Conservation (phyloP, 2,113 vertebrate species). For the Podarcis muralis region DNA sequence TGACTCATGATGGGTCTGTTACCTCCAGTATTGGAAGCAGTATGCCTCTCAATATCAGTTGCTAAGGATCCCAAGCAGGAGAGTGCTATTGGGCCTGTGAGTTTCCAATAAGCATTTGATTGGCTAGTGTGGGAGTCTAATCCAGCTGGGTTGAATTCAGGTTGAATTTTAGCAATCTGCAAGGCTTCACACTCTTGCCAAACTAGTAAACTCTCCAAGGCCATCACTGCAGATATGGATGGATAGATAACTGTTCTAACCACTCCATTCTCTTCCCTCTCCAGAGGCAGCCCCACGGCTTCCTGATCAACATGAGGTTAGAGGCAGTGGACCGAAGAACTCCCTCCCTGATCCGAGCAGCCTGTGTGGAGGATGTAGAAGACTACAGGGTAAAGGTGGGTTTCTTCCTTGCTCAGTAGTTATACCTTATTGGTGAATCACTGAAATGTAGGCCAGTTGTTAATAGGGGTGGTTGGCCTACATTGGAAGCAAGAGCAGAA, state of each 20-base stretch:
- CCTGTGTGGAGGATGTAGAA: slow-evolving; percentile 92
- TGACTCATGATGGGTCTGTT: too few species aligned
- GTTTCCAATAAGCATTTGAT: too few species aligned
- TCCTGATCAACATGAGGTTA: slow-evolving; percentile 94
- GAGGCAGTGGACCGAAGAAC: slow-evolving; percentile 94
- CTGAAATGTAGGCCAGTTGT: not conserved
- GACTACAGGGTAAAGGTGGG: slow-evolving; percentile 93
- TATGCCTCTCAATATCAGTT: too few species aligned
- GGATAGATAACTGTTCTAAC: not conserved
- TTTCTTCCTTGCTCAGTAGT: not conserved
- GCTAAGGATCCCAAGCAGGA: too few species aligned
- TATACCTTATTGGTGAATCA: not conserved
- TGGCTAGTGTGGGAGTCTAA: too few species aligned
- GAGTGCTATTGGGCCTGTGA: too few species aligned
- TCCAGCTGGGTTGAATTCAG: not conserved
- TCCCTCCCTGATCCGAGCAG: slow-evolving; percentile 90
- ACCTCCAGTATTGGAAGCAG: too few species aligned
- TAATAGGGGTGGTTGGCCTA: too few species aligned
- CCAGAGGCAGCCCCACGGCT: slow-evolving; percentile 88
- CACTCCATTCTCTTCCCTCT: not conserved
- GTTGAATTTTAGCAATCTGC: not conserved
- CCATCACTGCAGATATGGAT: not conserved
- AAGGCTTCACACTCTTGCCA: not conserved
- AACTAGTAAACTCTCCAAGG: not conserved
- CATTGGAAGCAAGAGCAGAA: too few species aligned